Evolutionary conservation across 2,113 vertebrate genomes (phyloP).

Genomic region (Equus przewalskii): DNA sequence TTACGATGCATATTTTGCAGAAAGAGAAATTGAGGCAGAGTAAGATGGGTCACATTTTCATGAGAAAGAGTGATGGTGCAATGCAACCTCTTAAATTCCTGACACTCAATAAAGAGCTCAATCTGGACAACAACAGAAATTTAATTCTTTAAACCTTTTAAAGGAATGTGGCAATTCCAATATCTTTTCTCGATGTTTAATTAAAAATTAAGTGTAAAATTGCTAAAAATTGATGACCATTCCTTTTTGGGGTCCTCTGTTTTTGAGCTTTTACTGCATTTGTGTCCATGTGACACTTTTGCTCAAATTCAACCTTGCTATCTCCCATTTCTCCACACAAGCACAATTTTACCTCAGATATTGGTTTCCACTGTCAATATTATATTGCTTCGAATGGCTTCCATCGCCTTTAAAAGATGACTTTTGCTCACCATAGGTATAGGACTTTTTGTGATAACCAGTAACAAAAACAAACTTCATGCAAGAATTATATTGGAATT

Average conservation of each 20-base stretch:
- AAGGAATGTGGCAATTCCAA: constrained; percentile 7
- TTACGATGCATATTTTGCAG: constrained; percentile 66
- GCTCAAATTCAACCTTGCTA: not conserved
- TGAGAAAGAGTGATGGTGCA: not conserved
- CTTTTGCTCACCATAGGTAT: not conserved
- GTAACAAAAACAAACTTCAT: constrained; percentile 13
- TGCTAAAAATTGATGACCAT: not conserved
- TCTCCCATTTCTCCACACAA: constrained; percentile 58
- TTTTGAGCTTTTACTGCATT: constrained; percentile 41
- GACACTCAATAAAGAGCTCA: not conserved
- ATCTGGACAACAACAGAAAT: not conserved
- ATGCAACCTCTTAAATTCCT: not conserved
- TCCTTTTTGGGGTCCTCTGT: not conserved
- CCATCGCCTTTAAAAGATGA: constrained; percentile 43
- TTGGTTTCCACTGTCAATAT: constrained; percentile 50
- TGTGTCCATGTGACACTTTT: constrained; percentile 60
- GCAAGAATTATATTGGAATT: constrained; percentile 40
- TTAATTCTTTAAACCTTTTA: constrained; percentile 43
- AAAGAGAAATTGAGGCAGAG: constrained; percentile 63
- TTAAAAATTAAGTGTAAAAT: constrained; percentile 52
- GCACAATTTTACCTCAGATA: constrained; percentile 50
- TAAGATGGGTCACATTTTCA: not conserved
- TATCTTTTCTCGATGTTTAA: constrained; percentile 36
- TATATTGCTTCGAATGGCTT: constrained; percentile 28
- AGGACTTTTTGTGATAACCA: constrained; percentile 18